Evolutionary conservation across 2,797 vertebrate species (phyloP), one percentile per base, ranked within the genome.

Genomic region (Champsocephalus gunnari): DNA sequence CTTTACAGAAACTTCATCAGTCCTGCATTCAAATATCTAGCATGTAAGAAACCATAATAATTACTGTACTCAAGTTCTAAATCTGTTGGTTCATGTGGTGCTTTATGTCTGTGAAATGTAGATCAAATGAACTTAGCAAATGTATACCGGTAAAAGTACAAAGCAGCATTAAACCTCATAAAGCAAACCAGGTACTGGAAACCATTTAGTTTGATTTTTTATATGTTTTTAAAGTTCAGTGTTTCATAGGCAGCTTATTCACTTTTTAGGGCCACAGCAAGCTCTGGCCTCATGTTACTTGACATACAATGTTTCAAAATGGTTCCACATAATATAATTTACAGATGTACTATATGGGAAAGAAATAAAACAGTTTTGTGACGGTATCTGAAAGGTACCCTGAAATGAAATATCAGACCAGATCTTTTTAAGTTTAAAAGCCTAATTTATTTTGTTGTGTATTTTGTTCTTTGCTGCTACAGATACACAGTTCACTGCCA

Each of bases 1-100:
- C 21, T 67, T 48, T 66, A 12, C 43, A 47, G 64, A 67, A 38
- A 59, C 44, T 54, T 9, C 34, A 19, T 28, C 32, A 75, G 10
- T 58, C 43, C 10, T 47, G 16, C 10, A 56, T 71, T 72, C 54
- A 21, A 71, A 51, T 41, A 19, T 50, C 3, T 0, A 45, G 41
- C 48, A 8, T 34, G 28, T 34, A 28, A 44, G 7, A 44, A 19
- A 66, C 45, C 63, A 50, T 13, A 55, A 49, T 12, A 60, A 3
- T 3, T 38, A 9, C 34, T 38, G 8, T 38, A 38, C 34, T 38
- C 34, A 38, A 38, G 8, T 44, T 13, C 7, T 32, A 66, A 17
- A 16, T 38, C 34, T 34, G 9, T 45, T 62, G 21, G 11, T 41
- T 50, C 11, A 45, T 14, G 24, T 47, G 54, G n/a, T 47, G 14